Evolutionary conservation across 2,113 vertebrate species (phyloP).

Genomic region (Hystrix cristata): DNA sequence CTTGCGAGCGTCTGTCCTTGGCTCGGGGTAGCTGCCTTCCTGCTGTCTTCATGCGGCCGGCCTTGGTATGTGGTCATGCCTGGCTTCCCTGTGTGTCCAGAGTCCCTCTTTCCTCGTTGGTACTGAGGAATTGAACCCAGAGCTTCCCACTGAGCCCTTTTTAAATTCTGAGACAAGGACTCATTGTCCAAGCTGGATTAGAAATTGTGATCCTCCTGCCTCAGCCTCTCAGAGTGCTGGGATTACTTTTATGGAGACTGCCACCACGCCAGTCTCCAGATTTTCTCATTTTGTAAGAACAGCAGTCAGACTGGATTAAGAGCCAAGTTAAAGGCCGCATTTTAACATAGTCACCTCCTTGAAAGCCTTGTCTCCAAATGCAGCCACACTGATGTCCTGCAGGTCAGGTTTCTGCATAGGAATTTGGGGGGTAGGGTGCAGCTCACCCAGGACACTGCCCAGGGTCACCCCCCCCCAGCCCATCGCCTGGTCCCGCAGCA

Average conservation of each 20-base stretch:
- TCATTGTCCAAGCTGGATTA: not conserved
- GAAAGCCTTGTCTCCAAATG: fast-evolving
- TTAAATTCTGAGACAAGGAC: not conserved
- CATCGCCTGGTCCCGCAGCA: not conserved
- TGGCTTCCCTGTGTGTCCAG: fast-evolving
- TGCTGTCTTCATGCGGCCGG: not conserved
- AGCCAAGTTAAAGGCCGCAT: no score
- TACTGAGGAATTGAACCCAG: not conserved
- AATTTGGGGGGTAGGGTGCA: not conserved
- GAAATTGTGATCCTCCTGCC: not conserved
- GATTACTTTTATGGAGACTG: not conserved
- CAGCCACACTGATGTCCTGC: fast-evolving
- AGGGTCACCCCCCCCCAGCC: fast-evolving
- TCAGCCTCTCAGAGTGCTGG: not conserved
- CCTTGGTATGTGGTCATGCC: fast-evolving
- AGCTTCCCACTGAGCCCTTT: not conserved
- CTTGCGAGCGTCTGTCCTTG: fast-evolving
- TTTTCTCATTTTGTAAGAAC: not conserved
- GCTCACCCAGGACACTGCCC: fast-evolving
- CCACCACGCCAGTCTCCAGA: not conserved
- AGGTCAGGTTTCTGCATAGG: fast-evolving
- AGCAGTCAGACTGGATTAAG: fast-evolving
- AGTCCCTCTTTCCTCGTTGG: not conserved
- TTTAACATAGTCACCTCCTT: not conserved
- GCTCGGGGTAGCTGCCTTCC: not conserved